Evolutionary conservation across 2,797 vertebrate species (phyloP), one percentile per base, ranked within the genome.

Genomic region (Brachymystax lenok): DNA sequence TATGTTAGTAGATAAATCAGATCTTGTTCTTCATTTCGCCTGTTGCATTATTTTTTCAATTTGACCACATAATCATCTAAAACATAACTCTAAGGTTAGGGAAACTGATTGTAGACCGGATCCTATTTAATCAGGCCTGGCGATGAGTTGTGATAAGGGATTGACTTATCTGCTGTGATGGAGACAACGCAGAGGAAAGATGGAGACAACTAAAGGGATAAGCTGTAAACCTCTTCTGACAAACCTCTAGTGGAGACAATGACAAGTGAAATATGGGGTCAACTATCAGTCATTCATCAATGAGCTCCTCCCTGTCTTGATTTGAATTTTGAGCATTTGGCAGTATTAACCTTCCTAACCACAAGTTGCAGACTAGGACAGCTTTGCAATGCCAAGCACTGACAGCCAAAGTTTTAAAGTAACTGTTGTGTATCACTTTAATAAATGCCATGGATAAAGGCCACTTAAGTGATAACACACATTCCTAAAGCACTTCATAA

Each of bases 231-330:
- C 74, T 88, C 86, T 86, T 89, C 76, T 92, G 91, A 85, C 79
- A 80, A 80, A 77, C 89, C 87, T 90, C 90, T 88, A 87, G 90
- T 89, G 86, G 84, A 89, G 86, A 88, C 88, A 86, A 74, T 91
- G 89, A 93, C 92, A 92, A 93, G 88, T 91, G 89, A 89, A 92
- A 92, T 92, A 92, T 90, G 86, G 83, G 90, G 90, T 91, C 90
- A 91, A 88, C 90, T 91, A 93, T 92, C 91, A 93, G 87, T 91
- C 92, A 93, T 89, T 91, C 87, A 88, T 91, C 90, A 92, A 88
- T 90, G 90, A 89, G 90, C 89, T 86, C 88, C 67, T 86, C 86
- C 86, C 73, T 91, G 92, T 91, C 90, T 87, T 84, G 81, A 82
- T 91, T 88, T 93, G 84, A 92, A 91, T 92, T 86, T 88, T 87